These are phyloP conservation scores for Athrips mouffetella DNA, from an alignment of 2,888 invertebrate species.

Conservation along the genomic window DNA sequence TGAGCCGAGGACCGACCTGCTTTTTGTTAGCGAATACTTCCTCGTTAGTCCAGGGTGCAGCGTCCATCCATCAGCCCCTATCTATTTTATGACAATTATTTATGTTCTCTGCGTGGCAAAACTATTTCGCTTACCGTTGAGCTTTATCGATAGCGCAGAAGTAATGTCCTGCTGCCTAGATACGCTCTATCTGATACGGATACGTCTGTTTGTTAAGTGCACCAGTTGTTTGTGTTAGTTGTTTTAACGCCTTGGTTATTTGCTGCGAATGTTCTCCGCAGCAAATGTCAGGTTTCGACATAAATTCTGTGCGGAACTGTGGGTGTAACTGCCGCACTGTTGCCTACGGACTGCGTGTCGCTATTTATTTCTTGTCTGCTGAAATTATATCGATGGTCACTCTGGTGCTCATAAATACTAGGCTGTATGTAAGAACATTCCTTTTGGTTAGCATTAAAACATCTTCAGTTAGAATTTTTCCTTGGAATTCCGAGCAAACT, in stretches of 20 bases:
- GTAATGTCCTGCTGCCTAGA: constrained; percentile 73
- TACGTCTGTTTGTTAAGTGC: constrained; percentile 78
- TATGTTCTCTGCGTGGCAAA: constrained; percentile 70
- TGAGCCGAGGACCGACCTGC: constrained; percentile 28
- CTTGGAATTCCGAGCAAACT: constrained; percentile 8
- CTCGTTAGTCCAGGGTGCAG: constrained; percentile 53
- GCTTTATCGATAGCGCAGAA: constrained; percentile 76
- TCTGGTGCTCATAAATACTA: constrained; percentile 43
- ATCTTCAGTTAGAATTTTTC: not conserved
- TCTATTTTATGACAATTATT: constrained; percentile 77
- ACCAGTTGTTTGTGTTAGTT: constrained; percentile 71
- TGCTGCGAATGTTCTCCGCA: constrained; percentile 67
- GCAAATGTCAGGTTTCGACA: constrained; percentile 73
- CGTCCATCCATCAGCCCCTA: constrained; percentile 69
- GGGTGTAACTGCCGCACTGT: constrained; percentile 71
- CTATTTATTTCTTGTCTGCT: constrained; percentile 63
- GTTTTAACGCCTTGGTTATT: constrained; percentile 76
- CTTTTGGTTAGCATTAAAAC: constrained; percentile 30
- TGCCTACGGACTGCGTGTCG: constrained; percentile 53
- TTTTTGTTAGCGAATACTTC: constrained; percentile 46
- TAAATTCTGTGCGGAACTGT: constrained; percentile 74
- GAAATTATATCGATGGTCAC: constrained; percentile 54
- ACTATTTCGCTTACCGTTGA: constrained; percentile 76
- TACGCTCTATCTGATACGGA: constrained; percentile 75
- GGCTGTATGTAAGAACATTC: too few species aligned